These are phyloP conservation scores for Heliothis subflexa DNA, from an alignment of 1,140 invertebrate genomes.

Conservation along the genomic window DNA sequence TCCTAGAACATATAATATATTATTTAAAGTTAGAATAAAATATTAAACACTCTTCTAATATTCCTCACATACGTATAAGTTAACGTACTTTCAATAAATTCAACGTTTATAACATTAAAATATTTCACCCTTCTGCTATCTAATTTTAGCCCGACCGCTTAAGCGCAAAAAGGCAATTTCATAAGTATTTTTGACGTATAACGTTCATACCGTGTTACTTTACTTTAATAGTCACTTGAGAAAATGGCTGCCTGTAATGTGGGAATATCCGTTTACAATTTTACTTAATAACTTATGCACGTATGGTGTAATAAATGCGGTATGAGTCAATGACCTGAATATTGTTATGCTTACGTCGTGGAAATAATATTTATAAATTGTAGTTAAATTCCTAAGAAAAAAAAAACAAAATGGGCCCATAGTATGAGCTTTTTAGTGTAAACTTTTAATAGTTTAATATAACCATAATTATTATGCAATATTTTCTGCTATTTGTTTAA, in stretches of 20 bases:
- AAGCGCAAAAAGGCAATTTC: slow-evolving; percentile 27
- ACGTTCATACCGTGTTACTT: slow-evolving; percentile 11
- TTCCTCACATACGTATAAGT: background rate
- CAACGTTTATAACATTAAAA: slow-evolving; percentile 10
- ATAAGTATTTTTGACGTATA: slow-evolving; percentile 42
- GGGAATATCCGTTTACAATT: slow-evolving; percentile 26
- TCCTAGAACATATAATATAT: too few relatives aligned
- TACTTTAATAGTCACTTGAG: slow-evolving; percentile 35
- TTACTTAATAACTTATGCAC: slow-evolving; percentile 9
- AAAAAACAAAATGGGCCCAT: too few relatives aligned
- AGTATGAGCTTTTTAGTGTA: too few relatives aligned
- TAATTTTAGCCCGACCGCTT: slow-evolving; percentile 30
- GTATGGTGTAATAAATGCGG: background rate
- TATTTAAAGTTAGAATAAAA: too few relatives aligned
- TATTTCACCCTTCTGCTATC: slow-evolving; percentile 23
- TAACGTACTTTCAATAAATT: background rate
- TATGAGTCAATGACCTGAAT: background rate
- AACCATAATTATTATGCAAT: too few relatives aligned
- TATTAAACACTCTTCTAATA: background rate
- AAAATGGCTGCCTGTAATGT: slow-evolving; percentile 8
- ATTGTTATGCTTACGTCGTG: too few relatives aligned
- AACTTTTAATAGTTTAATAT: too few relatives aligned
- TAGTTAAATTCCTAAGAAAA: too few relatives aligned
- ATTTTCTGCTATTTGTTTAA: too few relatives aligned
- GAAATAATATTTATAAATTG: too few relatives aligned